Conservation (phyloP, 2,797 vertebrate species). For the Nyctalus aviator region DNA sequence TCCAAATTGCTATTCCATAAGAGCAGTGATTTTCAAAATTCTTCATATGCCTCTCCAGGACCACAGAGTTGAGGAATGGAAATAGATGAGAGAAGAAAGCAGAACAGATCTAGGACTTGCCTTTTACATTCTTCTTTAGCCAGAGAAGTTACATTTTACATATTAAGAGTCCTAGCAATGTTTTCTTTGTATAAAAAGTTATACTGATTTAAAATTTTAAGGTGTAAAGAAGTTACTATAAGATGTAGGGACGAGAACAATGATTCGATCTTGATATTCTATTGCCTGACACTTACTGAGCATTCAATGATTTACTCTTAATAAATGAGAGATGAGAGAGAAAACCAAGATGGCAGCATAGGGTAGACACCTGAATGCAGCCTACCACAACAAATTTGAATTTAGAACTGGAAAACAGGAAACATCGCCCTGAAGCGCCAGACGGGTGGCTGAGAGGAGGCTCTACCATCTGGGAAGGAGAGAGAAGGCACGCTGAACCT, state of each 20-base stretch:
- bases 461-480: too few relatives aligned
- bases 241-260: not conserved
- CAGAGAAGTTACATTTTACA: not conserved
- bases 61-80: not conserved
- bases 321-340: not conserved
- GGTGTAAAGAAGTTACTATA: not conserved
- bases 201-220: slow-evolving; percentile 8
- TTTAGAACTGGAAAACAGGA: too few relatives aligned
- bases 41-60: not conserved
- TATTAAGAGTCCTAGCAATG: not conserved
- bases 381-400: too few relatives aligned
- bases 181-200: slow-evolving; percentile 48
- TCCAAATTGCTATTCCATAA: not conserved
- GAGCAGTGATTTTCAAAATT: not conserved
- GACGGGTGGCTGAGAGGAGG: too few relatives aligned
- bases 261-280: slow-evolving; percentile 32
- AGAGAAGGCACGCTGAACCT: too few relatives aligned
- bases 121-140: not conserved
- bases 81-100: slow-evolving; percentile 16
- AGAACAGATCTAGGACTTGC: not conserved
- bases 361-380: too few relatives aligned
- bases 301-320: not conserved
- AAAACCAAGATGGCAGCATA: too few relatives aligned
- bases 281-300: not conserved
- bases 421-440: too few relatives aligned